Evolutionary conservation across 1,140 invertebrate genomes (phyloP).

Genomic region (Megalopta genalis): DNA sequence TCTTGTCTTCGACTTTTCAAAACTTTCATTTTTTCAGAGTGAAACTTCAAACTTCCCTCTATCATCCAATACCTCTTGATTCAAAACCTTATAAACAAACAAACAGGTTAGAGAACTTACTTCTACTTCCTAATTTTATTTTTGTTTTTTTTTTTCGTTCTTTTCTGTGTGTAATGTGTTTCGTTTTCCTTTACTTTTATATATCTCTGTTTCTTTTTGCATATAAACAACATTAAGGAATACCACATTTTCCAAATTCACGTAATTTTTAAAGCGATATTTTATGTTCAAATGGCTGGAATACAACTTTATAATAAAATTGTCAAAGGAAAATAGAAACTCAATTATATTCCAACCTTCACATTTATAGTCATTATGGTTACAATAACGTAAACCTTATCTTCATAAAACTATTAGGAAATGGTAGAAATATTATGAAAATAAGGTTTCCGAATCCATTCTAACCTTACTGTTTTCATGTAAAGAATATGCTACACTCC

Average conservation of each 20-base stretch:
- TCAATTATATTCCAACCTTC: conserved; percentile 76
- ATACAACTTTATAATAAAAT: conserved; percentile 66
- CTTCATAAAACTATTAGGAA: conserved; percentile 60
- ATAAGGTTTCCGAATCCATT: conserved; percentile 70
- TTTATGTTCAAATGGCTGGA: conserved; percentile 57
- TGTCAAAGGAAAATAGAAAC: conserved; percentile 52
- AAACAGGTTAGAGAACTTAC: conserved; percentile 80
- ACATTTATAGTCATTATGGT: conserved; percentile 70
- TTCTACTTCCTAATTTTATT: conserved; percentile 67
- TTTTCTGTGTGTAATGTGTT: conserved; percentile 43
- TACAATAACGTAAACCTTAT: conserved; percentile 68
- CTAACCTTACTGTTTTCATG: conserved; percentile 72
- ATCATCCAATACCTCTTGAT: conserved; percentile 82
- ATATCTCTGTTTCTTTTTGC: conserved; percentile 41
- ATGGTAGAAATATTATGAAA: conserved; percentile 66
- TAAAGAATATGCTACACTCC: conserved; percentile 55
- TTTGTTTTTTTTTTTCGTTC: conserved; percentile 58
- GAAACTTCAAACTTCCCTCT: conserved; percentile 81
- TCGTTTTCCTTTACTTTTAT: conserved; percentile 36
- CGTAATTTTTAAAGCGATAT: conserved; percentile 39
- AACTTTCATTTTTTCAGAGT: conserved; percentile 79
- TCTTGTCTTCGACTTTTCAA: conserved; percentile 78
- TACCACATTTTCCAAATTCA: conserved; percentile 57
- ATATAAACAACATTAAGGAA: conserved; percentile 57
- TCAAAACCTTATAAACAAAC: conserved; percentile 82